These are phyloP conservation scores for Nemotelus pantherinus DNA, from an alignment of 2,888 invertebrate genomes.

Conservation along the genomic window DNA sequence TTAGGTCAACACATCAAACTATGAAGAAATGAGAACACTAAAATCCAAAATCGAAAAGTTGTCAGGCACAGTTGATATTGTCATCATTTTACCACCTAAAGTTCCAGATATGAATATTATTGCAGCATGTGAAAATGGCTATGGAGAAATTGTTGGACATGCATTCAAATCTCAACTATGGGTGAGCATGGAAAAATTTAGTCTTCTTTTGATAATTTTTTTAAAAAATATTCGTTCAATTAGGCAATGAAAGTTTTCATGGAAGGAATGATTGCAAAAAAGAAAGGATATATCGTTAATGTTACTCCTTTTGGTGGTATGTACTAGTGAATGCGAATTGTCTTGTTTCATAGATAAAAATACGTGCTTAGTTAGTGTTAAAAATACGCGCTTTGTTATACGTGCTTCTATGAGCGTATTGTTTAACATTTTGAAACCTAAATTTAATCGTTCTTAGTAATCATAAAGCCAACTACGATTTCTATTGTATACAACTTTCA, in stretches of 20 bases:
- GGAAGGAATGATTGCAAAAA: slow-evolving; percentile 64
- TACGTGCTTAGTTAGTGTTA: too few species aligned
- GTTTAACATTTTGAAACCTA: too few species aligned
- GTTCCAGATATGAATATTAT: slow-evolving; percentile 59
- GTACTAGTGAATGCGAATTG: slow-evolving; percentile 51
- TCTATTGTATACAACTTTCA: too few species aligned
- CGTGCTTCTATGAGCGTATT: too few species aligned
- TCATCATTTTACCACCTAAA: slow-evolving; percentile 64
- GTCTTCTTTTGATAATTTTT: background rate
- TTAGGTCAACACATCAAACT: slow-evolving; percentile 52
- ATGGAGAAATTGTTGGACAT: slow-evolving; percentile 61
- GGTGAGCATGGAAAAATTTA: slow-evolving; percentile 57
- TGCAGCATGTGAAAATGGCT: slow-evolving; percentile 61
- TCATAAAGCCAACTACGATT: too few species aligned
- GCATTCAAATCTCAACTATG: slow-evolving; percentile 65
- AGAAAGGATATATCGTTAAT: slow-evolving; percentile 65
- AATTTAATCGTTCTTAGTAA: too few species aligned
- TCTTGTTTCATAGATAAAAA: too few species aligned
- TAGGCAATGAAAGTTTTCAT: slow-evolving; percentile 65
- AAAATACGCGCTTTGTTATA: too few species aligned
- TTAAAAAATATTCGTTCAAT: background rate
- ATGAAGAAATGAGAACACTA: slow-evolving; percentile 60
- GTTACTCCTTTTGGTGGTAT: slow-evolving; percentile 63
- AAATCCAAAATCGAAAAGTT: slow-evolving; percentile 61
- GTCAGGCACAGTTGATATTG: slow-evolving; percentile 64